phyloP scores from a whole-genome alignment of 2,113 vertebrate species.

The Myrmecophaga tridactyla region DNA sequence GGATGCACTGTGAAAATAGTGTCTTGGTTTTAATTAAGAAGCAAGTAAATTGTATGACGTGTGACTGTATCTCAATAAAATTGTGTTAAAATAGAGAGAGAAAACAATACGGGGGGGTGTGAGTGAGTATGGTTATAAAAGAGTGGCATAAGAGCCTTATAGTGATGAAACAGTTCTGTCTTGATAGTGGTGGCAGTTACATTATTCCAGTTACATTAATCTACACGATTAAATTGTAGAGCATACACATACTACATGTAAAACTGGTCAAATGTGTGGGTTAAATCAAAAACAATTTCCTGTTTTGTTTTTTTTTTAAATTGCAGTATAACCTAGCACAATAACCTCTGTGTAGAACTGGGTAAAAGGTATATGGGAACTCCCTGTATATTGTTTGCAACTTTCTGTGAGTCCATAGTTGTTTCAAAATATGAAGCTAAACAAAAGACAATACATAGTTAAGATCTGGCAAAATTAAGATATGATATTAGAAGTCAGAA shows the following conservation, averaged over 20 bases:
- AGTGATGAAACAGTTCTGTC: background rate
- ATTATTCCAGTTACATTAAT: accelerated
- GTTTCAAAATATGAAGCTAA: background rate
- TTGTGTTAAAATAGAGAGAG: too few species aligned
- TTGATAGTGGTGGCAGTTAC: background rate
- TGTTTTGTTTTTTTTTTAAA: background rate
- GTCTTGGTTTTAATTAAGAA: background rate
- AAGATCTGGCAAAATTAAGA: background rate
- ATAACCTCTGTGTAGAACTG: background rate
- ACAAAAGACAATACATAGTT: background rate
- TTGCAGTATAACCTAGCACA: background rate
- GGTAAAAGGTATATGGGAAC: background rate
- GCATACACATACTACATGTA: background rate
- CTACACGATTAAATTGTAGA: background rate
- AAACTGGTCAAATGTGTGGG: background rate
- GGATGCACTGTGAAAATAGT: accelerated
- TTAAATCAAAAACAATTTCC: background rate
- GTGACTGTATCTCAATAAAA: too few species aligned
- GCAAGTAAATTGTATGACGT: background rate
- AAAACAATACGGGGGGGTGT: too few species aligned
- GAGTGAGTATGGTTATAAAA: background rate
- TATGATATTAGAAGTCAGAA: background rate
- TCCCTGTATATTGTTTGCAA: background rate
- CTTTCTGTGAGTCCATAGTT: background rate
- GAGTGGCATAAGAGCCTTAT: background rate